phyloP scores from a whole-genome alignment of 64 coral and sea anemone species.

The Stichodactyla mertensii region DNA sequence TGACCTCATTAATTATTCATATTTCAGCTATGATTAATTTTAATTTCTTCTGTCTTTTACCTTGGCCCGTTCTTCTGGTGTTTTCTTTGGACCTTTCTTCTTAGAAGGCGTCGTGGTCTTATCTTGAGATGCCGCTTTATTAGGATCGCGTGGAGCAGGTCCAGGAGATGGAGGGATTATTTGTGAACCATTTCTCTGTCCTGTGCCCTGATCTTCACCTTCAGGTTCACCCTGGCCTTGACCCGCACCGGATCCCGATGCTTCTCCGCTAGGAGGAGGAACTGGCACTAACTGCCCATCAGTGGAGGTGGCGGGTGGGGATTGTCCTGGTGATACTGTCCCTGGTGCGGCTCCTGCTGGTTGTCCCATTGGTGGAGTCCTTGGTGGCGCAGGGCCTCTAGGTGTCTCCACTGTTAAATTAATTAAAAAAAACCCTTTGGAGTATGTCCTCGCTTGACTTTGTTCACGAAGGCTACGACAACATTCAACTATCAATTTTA shows the following conservation, averaged over 20 bases:
- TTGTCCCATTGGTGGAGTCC: constrained; percentile 13
- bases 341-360: background rate
- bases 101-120: background rate
- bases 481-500: no score
- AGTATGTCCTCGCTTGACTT: no score
- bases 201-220: background rate
- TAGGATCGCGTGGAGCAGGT: constrained; percentile 16
- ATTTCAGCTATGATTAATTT: background rate
- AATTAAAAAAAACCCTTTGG: background rate
- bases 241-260: background rate
- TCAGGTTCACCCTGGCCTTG: background rate
- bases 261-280: background rate
- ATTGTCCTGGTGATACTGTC: background rate
- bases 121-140: background rate
- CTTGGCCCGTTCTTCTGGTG: constrained; percentile 29
- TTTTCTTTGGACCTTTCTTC: constrained; percentile 17
- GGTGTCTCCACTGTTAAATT: constrained; percentile 3
- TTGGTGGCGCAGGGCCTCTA: background rate
- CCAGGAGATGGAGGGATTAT: constrained; percentile 16
- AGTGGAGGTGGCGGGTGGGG: background rate
- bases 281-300: constrained; percentile 10
- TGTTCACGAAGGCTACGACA: no score
- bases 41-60: background rate
- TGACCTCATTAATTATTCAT: no score
- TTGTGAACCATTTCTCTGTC: background rate